Evolutionary conservation across 2,797 vertebrate species (phyloP), one percentile per base, ranked within the genome.

Genomic region (Tinamus major): DNA sequence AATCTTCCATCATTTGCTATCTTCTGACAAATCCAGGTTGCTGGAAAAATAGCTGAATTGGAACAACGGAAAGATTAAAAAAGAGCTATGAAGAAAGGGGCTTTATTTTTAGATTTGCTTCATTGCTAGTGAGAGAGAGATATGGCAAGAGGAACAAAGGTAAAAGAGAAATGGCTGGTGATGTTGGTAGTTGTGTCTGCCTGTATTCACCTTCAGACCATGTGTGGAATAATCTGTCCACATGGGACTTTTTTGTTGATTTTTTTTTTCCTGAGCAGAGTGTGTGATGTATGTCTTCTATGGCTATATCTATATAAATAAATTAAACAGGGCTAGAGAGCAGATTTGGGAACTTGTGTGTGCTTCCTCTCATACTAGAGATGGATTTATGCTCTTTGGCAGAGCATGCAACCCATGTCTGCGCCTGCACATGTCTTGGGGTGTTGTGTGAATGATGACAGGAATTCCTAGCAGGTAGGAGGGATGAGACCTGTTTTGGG

Each of bases 91-190:
- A 55, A 44, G 24, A 20, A 89, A 91, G 24, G 9, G 5, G 6
- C n/a, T 89, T 91, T 94, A 83, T 89, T 87, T 95, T 94, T 53
- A 89, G 69, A 63, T 75, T 79, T 87, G 31, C 46, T 89, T 78
- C 55, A 37, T n/a, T 80, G 37, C 42, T n/a, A 39, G 23, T 75
- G 51, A 89, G 85, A 87, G 85, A 87, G 41, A 89, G 44, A 64
- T 5, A 7, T 19, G 79, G 76, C 13, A 65, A 90, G 80, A 75
- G n/a, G 71, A 92, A 58, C 44, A 61, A 61, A 76, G 69, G 26
- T 78, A 51, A 83, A 95, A 85, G 72, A 65, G 46, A 51, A 87
- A 76, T 59, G 18, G 65, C 39, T 75, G 18, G 21, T 75, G 75
- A 63, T 85, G n/a, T 86, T 83, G 72, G 62, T 62, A 79, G 7